These are phyloP conservation scores for Electrona antarctica DNA, from an alignment of 2,113 vertebrate species.

Conservation along the genomic window DNA sequence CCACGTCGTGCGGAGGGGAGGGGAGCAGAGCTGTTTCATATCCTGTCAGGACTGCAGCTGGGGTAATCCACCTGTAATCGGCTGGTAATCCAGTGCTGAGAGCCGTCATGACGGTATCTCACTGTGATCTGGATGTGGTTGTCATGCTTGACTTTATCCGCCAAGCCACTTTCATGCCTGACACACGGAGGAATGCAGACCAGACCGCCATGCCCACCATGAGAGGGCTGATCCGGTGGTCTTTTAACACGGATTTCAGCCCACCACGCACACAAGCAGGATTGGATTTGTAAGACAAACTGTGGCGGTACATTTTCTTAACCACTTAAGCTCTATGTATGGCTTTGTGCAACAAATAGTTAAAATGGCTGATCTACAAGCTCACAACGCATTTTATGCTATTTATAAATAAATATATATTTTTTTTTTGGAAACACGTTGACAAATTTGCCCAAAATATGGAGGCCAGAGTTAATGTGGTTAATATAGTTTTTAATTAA, in stretches of 20 bases:
- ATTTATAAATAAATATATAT: no score
- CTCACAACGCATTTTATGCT: no score
- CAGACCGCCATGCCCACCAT: slow-evolving; percentile 6
- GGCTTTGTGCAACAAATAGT: not conserved
- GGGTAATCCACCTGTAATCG: slow-evolving; percentile 49
- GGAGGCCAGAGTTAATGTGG: no score
- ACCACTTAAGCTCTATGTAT: not conserved
- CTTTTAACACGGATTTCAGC: no score
- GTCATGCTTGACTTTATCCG: slow-evolving; percentile 27
- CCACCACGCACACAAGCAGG: not conserved
- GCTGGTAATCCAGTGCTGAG: slow-evolving; percentile 16
- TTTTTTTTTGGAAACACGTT: no score
- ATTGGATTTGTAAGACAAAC: no score
- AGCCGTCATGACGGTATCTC: slow-evolving; percentile 26
- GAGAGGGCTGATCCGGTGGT: not conserved
- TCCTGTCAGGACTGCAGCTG: slow-evolving; percentile 22
- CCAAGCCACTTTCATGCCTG: slow-evolving; percentile 27
- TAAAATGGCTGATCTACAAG: no score
- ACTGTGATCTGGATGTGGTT: slow-evolving; percentile 24
- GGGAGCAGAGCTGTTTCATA: slow-evolving; percentile 32
- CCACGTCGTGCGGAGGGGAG: not conserved
- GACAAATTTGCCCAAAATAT: no score
- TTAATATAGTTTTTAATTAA: no score
- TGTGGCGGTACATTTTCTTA: not conserved
- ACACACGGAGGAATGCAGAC: slow-evolving; percentile 5